phyloP scores from a whole-genome alignment of 53 echinoderm and acorn worm genomes.

The Zoroaster sp. region DNA sequence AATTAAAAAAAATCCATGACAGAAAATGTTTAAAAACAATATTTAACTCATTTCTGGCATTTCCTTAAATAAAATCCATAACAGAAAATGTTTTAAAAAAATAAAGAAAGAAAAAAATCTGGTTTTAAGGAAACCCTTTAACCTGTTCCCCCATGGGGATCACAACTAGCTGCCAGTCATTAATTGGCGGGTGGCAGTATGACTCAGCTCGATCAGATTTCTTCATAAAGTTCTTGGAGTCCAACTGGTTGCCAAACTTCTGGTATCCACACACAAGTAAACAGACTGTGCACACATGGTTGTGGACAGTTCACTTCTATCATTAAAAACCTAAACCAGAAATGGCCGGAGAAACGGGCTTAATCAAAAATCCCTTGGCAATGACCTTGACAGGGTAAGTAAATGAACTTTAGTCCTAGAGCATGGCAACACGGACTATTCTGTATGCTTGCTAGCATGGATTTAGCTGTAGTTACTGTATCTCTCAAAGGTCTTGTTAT shows the following conservation, averaged over 20 bases:
- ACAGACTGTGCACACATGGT: not conserved
- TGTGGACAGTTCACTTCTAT: not conserved
- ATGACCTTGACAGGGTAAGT: slow-evolving; percentile 37
- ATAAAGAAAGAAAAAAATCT: not conserved
- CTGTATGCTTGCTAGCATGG: no score
- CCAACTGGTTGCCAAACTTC: not conserved
- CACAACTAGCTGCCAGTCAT: not conserved
- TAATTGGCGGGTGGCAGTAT: slow-evolving; percentile 28
- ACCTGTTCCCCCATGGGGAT: not conserved
- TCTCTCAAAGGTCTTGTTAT: no score
- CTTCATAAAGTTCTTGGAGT: not conserved
- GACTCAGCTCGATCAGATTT: not conserved
- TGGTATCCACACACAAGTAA: not conserved
- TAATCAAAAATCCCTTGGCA: slow-evolving; percentile 27
- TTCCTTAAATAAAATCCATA: no score
- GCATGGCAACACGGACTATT: no score
- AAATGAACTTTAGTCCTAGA: no score
- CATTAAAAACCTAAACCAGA: not conserved
- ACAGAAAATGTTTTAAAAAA: not conserved
- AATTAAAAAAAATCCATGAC: no score
- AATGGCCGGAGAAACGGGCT: not conserved
- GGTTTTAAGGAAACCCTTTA: not conserved
- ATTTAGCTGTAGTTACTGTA: no score
- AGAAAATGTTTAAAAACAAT: no score
- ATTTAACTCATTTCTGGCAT: no score